A percentile compares a stretch with the other conserved stretches of the same genome.
Conservation (phyloP, 2,797 vertebrate genomes). For the Artibeus jamaicensis region DNA sequence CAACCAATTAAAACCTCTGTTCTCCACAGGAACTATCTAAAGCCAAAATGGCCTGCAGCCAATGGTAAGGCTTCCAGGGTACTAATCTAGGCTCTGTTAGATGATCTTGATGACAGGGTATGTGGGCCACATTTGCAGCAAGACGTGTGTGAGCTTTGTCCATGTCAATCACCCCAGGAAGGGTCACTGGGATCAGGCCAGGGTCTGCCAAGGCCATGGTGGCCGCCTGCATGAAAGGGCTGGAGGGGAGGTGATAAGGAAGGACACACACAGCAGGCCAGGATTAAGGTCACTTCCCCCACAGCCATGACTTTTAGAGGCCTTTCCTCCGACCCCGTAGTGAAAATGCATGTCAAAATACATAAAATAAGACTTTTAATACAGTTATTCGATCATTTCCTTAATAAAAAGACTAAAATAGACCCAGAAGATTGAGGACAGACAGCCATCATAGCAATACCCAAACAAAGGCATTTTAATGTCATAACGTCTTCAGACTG, state of each 20-base stretch:
- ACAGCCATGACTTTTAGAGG: not conserved
- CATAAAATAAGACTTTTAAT: not conserved
- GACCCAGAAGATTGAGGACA: not conserved
- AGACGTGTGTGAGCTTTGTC: constrained; percentile 46
- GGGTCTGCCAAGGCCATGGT: constrained; percentile 22
- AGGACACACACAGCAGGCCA: not conserved
- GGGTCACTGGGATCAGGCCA: constrained; percentile 5
- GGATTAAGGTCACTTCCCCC: not conserved
- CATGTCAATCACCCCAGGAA: constrained; percentile 37
- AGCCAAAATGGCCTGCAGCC: constrained; percentile 20
- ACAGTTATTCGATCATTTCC: not conserved
- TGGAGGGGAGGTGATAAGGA: not conserved
- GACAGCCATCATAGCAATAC: not conserved
- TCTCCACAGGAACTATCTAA: constrained; percentile 30
- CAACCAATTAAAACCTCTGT: not conserved
- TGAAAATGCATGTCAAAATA: not conserved
- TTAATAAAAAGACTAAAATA: not conserved
- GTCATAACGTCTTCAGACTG: not conserved
- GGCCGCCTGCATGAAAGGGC: not conserved
- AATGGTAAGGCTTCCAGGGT: not conserved
- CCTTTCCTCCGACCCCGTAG: not conserved
- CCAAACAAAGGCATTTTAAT: constrained; percentile 49
- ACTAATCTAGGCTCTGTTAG: constrained; percentile 47
- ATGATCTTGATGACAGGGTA: constrained; percentile 30
- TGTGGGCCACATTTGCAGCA: constrained; percentile 28